Evolutionary conservation across 2,113 vertebrate genomes (phyloP), one percentile per base, ranked within the genome.

Genomic region (Alaudala cheleensis): DNA sequence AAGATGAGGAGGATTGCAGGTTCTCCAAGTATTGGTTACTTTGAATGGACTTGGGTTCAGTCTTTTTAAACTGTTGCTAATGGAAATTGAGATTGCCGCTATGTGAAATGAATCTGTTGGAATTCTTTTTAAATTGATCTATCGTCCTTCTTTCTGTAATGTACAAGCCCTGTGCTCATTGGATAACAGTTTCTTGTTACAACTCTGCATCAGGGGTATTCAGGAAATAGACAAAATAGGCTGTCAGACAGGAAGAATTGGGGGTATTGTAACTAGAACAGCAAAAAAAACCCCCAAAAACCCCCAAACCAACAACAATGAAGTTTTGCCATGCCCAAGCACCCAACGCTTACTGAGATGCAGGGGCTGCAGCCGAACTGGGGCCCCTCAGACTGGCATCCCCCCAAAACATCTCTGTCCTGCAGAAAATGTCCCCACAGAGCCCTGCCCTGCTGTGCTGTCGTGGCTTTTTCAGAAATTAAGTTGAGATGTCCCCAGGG

Each of bases 381-480:
- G 2, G 1, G 5, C 12, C 26, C 11, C 28, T 10, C 10, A 21
- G 31, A 34, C 26, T 12, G 25, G 11, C 7, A 20, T 69, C 4
- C 11, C 28, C 4, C 0, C 14, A 12, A 14, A 74, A 23, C 31
- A 50, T 4, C 23, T 25, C 34, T 1, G 0, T 24, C 37, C 54
- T 24, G 8, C 31, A 19, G 39, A 40, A 69, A 29, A n/a, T 3
- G 9, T 58, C 39, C 29, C 51, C 29, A 39, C 21, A 47, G 53
- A 42, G 42, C 2, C 0, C 45, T n/a, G 56, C 29, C 29, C 14
- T 20, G 4, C 20, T 0, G 0, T 1, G 11, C 14, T 13, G 31
- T 8, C 14, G 4, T 2, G 1, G 2, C 28, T 39, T 69, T 42
- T 44, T 13, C 18, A 53, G 7, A 11, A 11, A 9, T 22, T 37